Base-by-base conservation (phyloP, 2,888 invertebrate genomes). In the Malthinus seriepunctatus region DNA sequence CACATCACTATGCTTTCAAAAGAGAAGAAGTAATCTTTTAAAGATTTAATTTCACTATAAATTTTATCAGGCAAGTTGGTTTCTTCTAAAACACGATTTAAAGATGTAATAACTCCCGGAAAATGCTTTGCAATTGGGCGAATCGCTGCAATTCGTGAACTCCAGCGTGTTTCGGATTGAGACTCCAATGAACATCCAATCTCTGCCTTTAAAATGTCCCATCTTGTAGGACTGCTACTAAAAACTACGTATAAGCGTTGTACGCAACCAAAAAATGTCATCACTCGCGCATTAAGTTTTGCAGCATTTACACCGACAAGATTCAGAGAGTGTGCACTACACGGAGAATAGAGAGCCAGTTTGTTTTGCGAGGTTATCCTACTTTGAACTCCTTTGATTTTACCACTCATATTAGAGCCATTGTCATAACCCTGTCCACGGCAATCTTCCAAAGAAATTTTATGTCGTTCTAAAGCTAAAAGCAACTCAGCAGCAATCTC, bases 381-480 rank as follows among this genome's bases (percentile, higher is more conserved):
- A 5, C 23, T 31, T 10, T 39, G 8, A 2, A 11, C 39, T 2
- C 39, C 39, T 14, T 6, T 8, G 5, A 8, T 12, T 2, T 3
- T 8, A n/a, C 39, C 39, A 2, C 11, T 44, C 23, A 44, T 44
- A 14, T 44, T 44, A 15, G 23, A 23, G 1, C 15, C 15, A 23
- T 44, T 44, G 15, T 44, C 44, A 9, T 44, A 44, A 2, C 44
- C 44, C 23, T 44, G 44, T 15, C 44, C n/a, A 9, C 42, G 14
- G 10, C 42, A 42, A 14, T 42, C 42, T 12, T 14, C 4, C 15
- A 42, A 8, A 9, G 11, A 4, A 7, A 42, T 42, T 8, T 4
- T 9, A 4, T 4, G 42, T 14, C 15, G 12, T 12, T 42, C 5
- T 4, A 42, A 10, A 42, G 42, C 3, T 42, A 4, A 8, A 4